Evolutionary conservation across 2,113 vertebrate species (phyloP).

Genomic region (Empidonax alnorum): DNA sequence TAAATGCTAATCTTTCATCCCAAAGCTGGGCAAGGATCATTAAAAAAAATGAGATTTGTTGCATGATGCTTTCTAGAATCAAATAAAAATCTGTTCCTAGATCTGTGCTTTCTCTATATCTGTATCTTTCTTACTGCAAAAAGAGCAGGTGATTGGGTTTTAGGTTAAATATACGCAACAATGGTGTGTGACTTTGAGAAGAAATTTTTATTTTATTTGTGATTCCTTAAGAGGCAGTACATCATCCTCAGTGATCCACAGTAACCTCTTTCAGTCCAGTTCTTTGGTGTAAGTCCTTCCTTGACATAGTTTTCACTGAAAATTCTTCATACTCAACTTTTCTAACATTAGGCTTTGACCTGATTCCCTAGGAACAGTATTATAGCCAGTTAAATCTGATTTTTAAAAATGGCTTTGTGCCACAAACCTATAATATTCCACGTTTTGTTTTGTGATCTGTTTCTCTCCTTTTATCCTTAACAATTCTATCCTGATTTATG

Average conservation of each 20-base stretch:
- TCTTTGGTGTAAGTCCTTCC: neutral
- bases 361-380: neutral
- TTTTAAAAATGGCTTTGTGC: neutral
- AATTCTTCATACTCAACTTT: neutral
- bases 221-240: neutral
- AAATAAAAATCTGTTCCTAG: constrained; percentile 45
- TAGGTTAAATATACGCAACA: neutral
- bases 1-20: constrained; percentile 8
- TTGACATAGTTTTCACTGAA: neutral
- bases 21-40: neutral
- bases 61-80: constrained; percentile 17
- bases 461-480: neutral
- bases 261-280: neutral
- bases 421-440: neutral
- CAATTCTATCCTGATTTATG: neutral
- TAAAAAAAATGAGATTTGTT: neutral
- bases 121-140: neutral
- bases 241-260: neutral
- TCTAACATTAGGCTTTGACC: neutral
- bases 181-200: neutral
- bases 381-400: neutral
- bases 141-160: neutral
- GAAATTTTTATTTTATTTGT: neutral
- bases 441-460: neutral
- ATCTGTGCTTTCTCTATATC: neutral